Evolutionary conservation across 2,888 invertebrate species (phyloP), one percentile per base, ranked within the genome.

Genomic region (Psococerastis gibbosa): DNA sequence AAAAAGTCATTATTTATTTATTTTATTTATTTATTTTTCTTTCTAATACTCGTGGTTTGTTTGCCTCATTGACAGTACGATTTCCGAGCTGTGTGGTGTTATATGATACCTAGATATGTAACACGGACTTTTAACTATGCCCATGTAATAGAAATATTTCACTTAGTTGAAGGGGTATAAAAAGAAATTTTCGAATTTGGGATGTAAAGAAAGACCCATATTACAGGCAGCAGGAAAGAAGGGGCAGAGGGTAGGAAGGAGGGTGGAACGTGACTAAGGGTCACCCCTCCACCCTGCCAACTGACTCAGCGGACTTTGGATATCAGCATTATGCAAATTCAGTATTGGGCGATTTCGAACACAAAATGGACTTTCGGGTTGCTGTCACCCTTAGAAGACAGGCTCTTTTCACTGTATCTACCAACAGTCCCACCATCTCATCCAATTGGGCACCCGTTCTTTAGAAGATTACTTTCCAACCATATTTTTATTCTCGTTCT

Each of bases 311-410:
- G 38, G 38, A 38, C 38, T 38, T 22, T 38, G 38, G 38, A 38
- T 38, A 38, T 38, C 38, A 38, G 38, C 38, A 38, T 38, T 38
- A 38, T 38, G 38, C 38, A 38, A 38, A 38, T 38, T 38, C 17
- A 38, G 38, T 38, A 38, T 38, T 38, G 38, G 38, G 38, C 38
- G 38, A 38, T 38, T 38, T 38, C 38, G 20, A 38, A 38, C 38
- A 38, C 38, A 38, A 38, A 38, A 38, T 38, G 38, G 38, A 38
- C 38, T 38, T 38, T 38, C 17, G 38, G 17, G 20, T 22, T 20
- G n/a, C 9, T 38, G 17, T 20, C 11, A 38, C 20, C 20, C 5
- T 38, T 18, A 38, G 20, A 17, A 18, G 38, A 38, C 6, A 17
- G 17, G 13, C n/a, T 20, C 38, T 22, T 38, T 20, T 38, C 4